Base-by-base conservation (phyloP, 37 sponge, comb jelly and placozoan species). In the Corticium candelabrum region DNA sequence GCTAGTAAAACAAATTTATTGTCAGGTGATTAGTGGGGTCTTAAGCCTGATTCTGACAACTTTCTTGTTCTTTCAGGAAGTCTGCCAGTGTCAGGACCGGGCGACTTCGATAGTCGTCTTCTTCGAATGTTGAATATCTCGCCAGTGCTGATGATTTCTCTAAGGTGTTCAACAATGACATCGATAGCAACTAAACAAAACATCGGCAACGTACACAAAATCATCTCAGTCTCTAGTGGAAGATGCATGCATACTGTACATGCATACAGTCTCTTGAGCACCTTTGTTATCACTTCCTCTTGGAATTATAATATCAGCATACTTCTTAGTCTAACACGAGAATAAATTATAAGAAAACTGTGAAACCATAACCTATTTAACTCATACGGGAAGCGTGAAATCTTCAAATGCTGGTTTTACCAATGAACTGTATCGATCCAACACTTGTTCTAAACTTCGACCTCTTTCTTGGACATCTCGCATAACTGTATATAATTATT, bases 341-440 rank as follows among this genome's bases (percentile, higher is more conserved):
- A n/a, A n/a, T 11, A 43, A 5, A 43, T 5, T 43, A 11, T 11
- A 43, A 43, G 56, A 5, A 43, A 43, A 11, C 56, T 11, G 11
- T 21, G 11, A 43, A 21, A 43, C 56, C 56, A 5, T 21, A 43
- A 11, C 11, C 11, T 43, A 43, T 11, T 43, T 70, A 5, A 34
- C 1, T 84, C 93, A 32, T 27, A 92, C 93, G 39, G 97, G 97
- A 1, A 93, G 83, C 57, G 91, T 90, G 79, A 96, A 93, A 40
- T 96, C 97, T 56, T 96, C 97, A 83, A 96, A 96, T 4, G 94
- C 91, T 41, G 97, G 97, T 78, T 96, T 96, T 27, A 96, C 97
- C 1, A 83, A 78, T 11, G 75, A 40, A 0, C 88, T 93, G 83
- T 96, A 96, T 75, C 93, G 97, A 31, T 79, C 74, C 39, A 96